Evolutionary conservation across 1,140 invertebrate species (phyloP).

Genomic region (Lethrus apterus): DNA sequence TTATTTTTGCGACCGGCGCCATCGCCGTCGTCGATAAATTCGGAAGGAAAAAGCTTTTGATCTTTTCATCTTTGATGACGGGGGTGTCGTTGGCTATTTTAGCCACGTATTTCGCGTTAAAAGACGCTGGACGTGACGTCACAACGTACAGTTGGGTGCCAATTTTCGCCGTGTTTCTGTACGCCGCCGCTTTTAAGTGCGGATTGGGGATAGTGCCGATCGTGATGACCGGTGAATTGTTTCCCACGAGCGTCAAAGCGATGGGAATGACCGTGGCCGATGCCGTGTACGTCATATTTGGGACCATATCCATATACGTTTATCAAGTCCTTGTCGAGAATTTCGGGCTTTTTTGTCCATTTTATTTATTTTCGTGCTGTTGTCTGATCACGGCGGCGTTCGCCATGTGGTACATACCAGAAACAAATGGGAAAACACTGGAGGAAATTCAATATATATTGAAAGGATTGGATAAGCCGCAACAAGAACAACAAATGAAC

Average conservation of each 20-base stretch:
- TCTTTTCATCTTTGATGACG: constrained; percentile 29
- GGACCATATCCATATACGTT: constrained; percentile 59
- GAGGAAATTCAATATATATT: constrained; percentile 25
- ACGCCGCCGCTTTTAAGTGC: constrained; percentile 33
- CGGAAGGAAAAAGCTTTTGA: constrained; percentile 33
- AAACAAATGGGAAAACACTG: constrained; percentile 28
- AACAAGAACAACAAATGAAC: background rate
- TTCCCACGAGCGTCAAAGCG: constrained; percentile 55
- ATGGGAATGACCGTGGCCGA: constrained; percentile 38
- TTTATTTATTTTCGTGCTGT: constrained; percentile 20
- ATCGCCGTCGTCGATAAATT: constrained; percentile 30
- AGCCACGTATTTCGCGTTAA: constrained; percentile 36
- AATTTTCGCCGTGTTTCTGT: constrained; percentile 32
- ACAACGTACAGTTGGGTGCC: constrained; percentile 30
- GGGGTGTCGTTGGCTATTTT: constrained; percentile 27
- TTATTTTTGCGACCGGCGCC: constrained; percentile 28
- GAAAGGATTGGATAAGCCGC: constrained; percentile 13
- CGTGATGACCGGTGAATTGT: constrained; percentile 60
- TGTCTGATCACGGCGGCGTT: constrained; percentile 16
- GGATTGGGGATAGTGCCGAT: constrained; percentile 55
- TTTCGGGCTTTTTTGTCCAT: constrained; percentile 22
- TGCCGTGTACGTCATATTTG: constrained; percentile 36
- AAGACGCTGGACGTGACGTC: constrained; percentile 25
- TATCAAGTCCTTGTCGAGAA: constrained; percentile 41
- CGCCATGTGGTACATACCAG: constrained; percentile 17